These are phyloP conservation scores for Paramisgurnus dabryanus DNA, from an alignment of 2,113 vertebrate species.

Conservation along the genomic window DNA sequence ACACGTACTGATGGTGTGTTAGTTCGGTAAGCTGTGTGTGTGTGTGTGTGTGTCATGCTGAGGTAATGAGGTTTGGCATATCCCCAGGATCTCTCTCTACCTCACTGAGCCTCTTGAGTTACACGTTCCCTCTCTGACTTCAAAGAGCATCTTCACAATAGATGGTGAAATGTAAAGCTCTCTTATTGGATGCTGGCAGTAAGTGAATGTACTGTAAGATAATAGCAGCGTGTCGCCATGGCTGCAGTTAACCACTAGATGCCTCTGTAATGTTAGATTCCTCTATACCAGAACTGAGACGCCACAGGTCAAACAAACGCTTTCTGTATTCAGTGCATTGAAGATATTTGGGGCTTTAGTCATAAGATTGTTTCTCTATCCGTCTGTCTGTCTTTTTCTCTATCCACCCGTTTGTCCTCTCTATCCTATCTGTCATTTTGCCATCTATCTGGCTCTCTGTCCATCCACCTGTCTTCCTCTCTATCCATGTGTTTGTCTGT, in stretches of 20 bases:
- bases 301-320: neutral
- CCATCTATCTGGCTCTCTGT: neutral
- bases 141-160: conserved; percentile 35
- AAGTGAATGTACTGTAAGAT: conserved; percentile 2
- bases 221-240: neutral
- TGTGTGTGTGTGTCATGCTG: conserved; percentile 36
- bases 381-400: too few relatives aligned
- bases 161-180: conserved; percentile 7
- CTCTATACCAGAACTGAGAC: neutral
- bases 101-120: conserved; percentile 6
- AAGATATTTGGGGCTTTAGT: too few relatives aligned
- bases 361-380: neutral
- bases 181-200: conserved; percentile 26
- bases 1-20: conserved; percentile 8
- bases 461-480: neutral
- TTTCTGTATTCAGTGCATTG: neutral
- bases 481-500: neutral
- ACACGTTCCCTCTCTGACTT: conserved; percentile 21
- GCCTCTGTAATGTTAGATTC: conserved; percentile 46
- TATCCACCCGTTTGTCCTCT: neutral
- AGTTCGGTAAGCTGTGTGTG: conserved; percentile 8
- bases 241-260: conserved; percentile 39
- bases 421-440: neutral
- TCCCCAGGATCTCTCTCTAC: conserved; percentile 6
- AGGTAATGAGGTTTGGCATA: conserved; percentile 36